Conservation (phyloP, 2,888 invertebrate species). For the Catotricha subobsoleta region DNA sequence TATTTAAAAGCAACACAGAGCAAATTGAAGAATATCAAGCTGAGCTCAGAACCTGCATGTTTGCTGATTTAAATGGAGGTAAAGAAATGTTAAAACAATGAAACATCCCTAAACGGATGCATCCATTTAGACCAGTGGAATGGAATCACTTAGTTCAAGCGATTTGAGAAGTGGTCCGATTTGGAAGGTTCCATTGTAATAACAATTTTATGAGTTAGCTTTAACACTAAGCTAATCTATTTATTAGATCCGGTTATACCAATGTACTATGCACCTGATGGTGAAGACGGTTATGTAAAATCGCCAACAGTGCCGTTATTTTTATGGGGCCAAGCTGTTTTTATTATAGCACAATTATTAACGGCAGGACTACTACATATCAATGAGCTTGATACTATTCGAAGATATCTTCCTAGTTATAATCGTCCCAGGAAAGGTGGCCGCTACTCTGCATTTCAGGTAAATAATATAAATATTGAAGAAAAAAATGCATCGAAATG, state of each 20-base stretch:
- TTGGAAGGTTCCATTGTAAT: too few species aligned
- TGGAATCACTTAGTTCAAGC: too few species aligned
- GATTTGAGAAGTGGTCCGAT: too few species aligned
- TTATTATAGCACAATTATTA: slow-evolving; percentile 80
- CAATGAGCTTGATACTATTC: slow-evolving; percentile 89
- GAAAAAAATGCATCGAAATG: background rate
- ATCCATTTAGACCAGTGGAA: too few species aligned
- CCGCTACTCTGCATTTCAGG: slow-evolving; percentile 96
- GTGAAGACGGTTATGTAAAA: slow-evolving; percentile 26
- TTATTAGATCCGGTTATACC: slow-evolving; percentile 72
- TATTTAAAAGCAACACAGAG: slow-evolving; percentile 67
- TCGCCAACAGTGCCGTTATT: slow-evolving; percentile 42
- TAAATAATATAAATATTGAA: slow-evolving; percentile 21
- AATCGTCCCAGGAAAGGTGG: slow-evolving; percentile 82
- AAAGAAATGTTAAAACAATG: too few species aligned
- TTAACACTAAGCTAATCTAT: too few species aligned
- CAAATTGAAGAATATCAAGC: slow-evolving; percentile 87
- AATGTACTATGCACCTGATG: slow-evolving; percentile 54
- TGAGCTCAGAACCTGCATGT: slow-evolving; percentile 61
- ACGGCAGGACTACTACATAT: slow-evolving; percentile 78
- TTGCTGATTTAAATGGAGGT: slow-evolving; percentile 68
- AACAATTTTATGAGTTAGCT: too few species aligned
- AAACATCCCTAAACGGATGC: too few species aligned
- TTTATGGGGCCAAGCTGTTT: slow-evolving; percentile 93
- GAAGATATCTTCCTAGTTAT: slow-evolving; percentile 88